Evolutionary conservation across 2,113 vertebrate genomes (phyloP).

Genomic region (Nicator chloris): DNA sequence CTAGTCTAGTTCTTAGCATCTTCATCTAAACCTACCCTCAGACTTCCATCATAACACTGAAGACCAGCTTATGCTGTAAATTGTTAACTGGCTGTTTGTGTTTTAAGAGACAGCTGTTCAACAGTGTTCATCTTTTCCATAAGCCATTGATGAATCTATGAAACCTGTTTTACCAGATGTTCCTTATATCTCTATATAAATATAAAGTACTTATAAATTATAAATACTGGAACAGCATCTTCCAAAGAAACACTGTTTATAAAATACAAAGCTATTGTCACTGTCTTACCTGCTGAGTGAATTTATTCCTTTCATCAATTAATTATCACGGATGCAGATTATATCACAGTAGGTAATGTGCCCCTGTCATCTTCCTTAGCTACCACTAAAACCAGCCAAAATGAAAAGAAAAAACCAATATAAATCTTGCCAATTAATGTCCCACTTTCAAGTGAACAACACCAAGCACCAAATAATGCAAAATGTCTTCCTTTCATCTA

Average conservation of each 20-base stretch:
- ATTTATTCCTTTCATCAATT: conserved; percentile 35
- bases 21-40: neutral
- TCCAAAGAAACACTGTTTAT: neutral
- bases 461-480: neutral
- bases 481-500: neutral
- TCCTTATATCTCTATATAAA: neutral
- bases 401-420: neutral
- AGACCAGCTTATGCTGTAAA: neutral
- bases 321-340: conserved; percentile 15
- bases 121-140: neutral
- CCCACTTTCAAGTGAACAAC: neutral
- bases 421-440: neutral
- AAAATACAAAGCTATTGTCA: conserved; percentile 7
- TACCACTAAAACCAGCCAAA: conserved; percentile 19
- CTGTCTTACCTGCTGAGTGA: neutral
- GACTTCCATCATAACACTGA: neutral
- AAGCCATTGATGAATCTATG: neutral
- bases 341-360: neutral
- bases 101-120: neutral
- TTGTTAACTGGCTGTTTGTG: neutral
- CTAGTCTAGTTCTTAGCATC: neutral
- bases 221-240: neutral
- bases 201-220: neutral
- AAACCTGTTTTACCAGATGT: neutral
- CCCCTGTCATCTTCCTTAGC: neutral